phyloP scores from a whole-genome alignment of 2,888 invertebrate species.

The Parochlus steinenii region DNA sequence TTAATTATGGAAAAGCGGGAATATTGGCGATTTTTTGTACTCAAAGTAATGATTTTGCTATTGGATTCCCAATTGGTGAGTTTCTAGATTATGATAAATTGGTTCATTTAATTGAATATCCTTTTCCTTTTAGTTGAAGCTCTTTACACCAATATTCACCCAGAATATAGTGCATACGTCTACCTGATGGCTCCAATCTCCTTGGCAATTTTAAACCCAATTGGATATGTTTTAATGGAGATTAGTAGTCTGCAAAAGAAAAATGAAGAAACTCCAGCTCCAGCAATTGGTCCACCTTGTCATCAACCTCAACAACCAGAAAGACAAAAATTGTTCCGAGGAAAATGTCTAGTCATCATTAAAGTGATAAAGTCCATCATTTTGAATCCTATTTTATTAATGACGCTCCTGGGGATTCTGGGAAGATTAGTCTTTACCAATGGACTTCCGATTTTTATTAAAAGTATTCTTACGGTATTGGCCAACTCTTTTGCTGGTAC shows the following conservation, averaged over 20 bases:
- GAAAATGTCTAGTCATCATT: conserved; percentile 21
- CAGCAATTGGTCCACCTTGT: conserved; percentile 13
- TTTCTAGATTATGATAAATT: no score
- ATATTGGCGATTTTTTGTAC: conserved; percentile 89
- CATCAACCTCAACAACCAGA: conserved; percentile 24
- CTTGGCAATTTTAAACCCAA: conserved; percentile 77
- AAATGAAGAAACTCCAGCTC: conserved; percentile 16
- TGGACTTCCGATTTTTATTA: conserved; percentile 39
- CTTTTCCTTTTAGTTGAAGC: conserved; percentile 50
- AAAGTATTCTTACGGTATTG: conserved; percentile 38
- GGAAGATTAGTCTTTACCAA: conserved; percentile 71
- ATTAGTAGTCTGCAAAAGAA: conserved; percentile 32
- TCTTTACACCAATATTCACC: conserved; percentile 68
- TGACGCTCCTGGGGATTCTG: conserved; percentile 80
- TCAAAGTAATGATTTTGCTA: conserved; percentile 94
- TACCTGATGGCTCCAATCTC: conserved; percentile 92
- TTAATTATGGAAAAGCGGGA: conserved; percentile 71
- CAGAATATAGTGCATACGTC: conserved; percentile 77
- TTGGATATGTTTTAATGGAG: conserved; percentile 82
- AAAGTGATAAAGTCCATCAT: conserved; percentile 53
- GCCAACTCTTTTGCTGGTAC: conserved; percentile 83
- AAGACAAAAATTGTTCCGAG: conserved; percentile 22
- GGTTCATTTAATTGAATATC: no score
- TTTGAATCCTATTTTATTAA: conserved; percentile 76
- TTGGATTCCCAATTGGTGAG: conserved; percentile 88